Evolutionary conservation across 2,888 invertebrate genomes (phyloP).

Genomic region (Malthinus seriepunctatus): DNA sequence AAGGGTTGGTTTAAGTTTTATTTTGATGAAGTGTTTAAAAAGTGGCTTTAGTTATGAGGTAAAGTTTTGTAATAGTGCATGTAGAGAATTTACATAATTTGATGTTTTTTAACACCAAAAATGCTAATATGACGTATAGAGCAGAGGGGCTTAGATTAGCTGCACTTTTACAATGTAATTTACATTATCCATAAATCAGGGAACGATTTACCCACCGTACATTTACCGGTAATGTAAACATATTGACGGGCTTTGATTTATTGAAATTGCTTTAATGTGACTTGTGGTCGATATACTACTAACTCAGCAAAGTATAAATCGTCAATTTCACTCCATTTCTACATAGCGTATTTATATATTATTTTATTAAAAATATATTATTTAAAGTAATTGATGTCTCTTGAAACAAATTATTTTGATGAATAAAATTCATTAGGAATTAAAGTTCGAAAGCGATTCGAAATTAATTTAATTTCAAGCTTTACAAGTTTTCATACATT

Average conservation of each 20-base stretch:
- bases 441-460: too few relatives aligned
- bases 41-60: too few relatives aligned
- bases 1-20: too few relatives aligned
- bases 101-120: too few relatives aligned
- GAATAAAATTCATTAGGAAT: not conserved
- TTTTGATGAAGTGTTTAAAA: too few relatives aligned
- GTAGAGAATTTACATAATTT: too few relatives aligned
- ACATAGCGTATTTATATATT: not conserved
- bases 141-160: constrained; percentile 36
- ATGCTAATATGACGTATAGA: not conserved
- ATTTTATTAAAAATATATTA: not conserved
- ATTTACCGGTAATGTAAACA: constrained; percentile 51
- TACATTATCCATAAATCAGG: constrained; percentile 49
- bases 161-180: constrained; percentile 46
- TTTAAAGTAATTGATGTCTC: not conserved
- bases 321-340: not conserved
- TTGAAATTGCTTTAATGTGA: constrained; percentile 41
- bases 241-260: constrained; percentile 49
- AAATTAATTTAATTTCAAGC: too few relatives aligned
- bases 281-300: not conserved
- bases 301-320: not conserved
- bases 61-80: too few relatives aligned
- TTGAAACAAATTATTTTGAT: not conserved
- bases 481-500: too few relatives aligned
- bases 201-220: constrained; percentile 42